Evolutionary conservation across 2,888 invertebrate species (phyloP), one percentile per base, ranked within the genome.

Genomic region (Ophion obscuratus): DNA sequence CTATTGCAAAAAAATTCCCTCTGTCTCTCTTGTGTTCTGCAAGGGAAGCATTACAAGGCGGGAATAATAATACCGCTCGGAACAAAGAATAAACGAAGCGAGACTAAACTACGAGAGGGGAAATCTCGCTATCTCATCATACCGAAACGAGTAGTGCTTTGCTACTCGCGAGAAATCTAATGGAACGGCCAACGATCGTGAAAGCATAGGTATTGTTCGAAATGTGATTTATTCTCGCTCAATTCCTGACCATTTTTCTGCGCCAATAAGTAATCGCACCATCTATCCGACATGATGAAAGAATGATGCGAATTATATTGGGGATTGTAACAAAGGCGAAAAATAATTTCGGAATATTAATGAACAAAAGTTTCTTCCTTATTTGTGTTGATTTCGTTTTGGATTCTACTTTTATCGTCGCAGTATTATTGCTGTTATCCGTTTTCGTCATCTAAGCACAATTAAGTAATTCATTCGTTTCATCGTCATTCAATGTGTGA

Each of bases 101-200:
- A 73, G 27, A 17, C 24, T 68, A 74, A n/a, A 53, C 27, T 53
- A n/a, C 27, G 27, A 57, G 67, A 77, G 61, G n/a, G 57, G 27
- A 64, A 40, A 77, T 77, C 67, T 68, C 44, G 61, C 44, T n/a
- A 57, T 47, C 61, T 79, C 66, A 73, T 84, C 68, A 59, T 24
- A 40, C 24, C 27, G 2, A 62, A 57, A 64, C 10, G 68, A 81
- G 67, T 4, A 67, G 47, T 17, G 14, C 24, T 74, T 74, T 81
- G 53, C 73, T 27, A 11, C 68, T 64, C 53, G 53, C 31, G 44
- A 57, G 67, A 73, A 61, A 61, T 77, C 61, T 27, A 70, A 76
- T 66, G 66, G 71, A 80, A 57, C 76, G n/a, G 10, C 68, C 61
- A 80, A 78, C 20, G 36, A 67, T 64, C 14, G 36, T 57, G 36